phyloP scores from a whole-genome alignment of 2,797 vertebrate species.

The Potorous gilbertii region DNA sequence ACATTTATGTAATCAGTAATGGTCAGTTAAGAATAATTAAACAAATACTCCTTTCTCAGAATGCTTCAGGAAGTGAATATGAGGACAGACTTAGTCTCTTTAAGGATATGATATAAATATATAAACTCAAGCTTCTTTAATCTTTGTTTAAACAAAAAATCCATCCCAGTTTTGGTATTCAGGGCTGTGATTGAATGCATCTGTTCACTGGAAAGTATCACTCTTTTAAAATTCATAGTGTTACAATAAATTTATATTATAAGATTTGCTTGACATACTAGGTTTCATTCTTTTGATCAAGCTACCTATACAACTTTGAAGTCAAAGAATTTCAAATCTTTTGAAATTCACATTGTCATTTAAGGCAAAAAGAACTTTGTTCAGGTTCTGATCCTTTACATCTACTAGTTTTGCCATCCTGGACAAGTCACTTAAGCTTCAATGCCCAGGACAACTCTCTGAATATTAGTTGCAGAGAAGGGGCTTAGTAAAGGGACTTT shows the following conservation, averaged over 20 bases:
- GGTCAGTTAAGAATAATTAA: conserved; percentile 18
- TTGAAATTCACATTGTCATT: background rate
- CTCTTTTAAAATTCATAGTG: background rate
- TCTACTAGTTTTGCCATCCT: background rate
- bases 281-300: background rate
- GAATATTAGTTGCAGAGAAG: background rate
- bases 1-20: conserved; percentile 14
- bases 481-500: background rate
- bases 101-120: conserved; percentile 18
- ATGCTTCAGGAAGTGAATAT: conserved; percentile 1
- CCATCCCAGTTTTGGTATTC: conserved; percentile 1
- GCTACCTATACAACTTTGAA: background rate
- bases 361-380: background rate
- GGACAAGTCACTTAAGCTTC: background rate
- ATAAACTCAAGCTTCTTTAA: conserved; percentile 1
- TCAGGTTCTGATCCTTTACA: background rate
- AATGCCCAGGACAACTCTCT: background rate
- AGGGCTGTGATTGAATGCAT: conserved; percentile 1
- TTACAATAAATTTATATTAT: background rate
- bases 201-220: background rate
- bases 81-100: background rate
- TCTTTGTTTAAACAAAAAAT: conserved; percentile 18
- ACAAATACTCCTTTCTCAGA: conserved; percentile 7
- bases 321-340: background rate
- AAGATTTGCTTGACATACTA: background rate